Evolutionary conservation across 2,888 invertebrate species (phyloP).

Genomic region (Bimastos eiseni): DNA sequence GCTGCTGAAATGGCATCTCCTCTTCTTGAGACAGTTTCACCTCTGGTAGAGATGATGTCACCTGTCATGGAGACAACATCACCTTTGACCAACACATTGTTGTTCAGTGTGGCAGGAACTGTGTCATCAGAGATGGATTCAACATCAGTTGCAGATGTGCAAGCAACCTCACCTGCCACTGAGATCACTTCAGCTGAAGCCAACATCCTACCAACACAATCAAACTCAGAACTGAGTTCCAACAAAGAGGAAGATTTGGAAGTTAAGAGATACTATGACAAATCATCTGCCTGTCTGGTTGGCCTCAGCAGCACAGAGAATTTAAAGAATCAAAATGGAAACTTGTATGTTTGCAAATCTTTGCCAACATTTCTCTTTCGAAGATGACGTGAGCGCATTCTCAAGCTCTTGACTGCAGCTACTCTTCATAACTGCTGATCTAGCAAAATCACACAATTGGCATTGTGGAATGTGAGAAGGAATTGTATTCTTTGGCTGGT

Average conservation of each 20-base stretch:
- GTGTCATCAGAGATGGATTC: neutral
- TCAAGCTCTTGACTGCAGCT: neutral
- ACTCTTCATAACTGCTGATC: neutral
- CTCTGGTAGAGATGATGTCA: conserved; percentile 13
- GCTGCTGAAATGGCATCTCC: neutral
- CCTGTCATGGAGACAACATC: neutral
- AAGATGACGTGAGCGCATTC: neutral
- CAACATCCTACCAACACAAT: neutral
- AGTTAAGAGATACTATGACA: neutral
- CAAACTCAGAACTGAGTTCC: neutral
- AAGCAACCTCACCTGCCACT: neutral
- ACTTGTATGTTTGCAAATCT: neutral
- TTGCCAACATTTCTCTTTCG: neutral
- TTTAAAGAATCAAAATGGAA: neutral
- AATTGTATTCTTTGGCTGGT: neutral
- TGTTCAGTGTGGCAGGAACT: neutral
- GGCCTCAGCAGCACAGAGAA: neutral
- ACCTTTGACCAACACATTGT: neutral
- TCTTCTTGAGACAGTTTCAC: neutral
- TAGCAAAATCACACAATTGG: neutral
- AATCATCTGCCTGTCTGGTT: neutral
- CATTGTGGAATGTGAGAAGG: neutral
- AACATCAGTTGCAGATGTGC: neutral
- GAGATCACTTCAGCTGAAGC: neutral
- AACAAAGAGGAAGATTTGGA: neutral